phyloP scores from a whole-genome alignment of 2,113 vertebrate species.

The Nettapus auritus region DNA sequence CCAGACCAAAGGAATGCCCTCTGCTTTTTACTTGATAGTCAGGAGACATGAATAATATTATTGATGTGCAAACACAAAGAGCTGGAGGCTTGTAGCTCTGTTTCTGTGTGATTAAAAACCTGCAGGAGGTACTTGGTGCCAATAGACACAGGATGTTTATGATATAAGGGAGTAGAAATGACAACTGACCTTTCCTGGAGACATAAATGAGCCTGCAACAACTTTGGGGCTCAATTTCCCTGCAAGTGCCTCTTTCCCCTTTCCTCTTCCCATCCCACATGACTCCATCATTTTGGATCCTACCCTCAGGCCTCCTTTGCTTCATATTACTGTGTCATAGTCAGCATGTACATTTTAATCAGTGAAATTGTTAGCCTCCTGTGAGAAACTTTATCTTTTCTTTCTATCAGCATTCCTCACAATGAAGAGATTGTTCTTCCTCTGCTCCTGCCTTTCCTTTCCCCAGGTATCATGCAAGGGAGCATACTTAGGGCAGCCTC shows the following conservation, averaged over 20 bases:
- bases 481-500: background rate
- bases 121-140: slow-evolving; percentile 31
- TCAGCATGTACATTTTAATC: background rate
- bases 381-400: background rate
- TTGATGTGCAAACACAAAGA: slow-evolving; percentile 47
- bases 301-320: background rate
- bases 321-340: background rate
- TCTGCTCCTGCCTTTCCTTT: background rate
- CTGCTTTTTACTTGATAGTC: slow-evolving; percentile 45
- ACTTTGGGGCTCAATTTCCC: background rate
- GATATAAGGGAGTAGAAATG: slow-evolving; percentile 11
- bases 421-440: background rate
- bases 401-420: background rate
- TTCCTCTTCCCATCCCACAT: background rate
- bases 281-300: background rate
- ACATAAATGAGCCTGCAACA: background rate
- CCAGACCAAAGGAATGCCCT: slow-evolving; percentile 39
- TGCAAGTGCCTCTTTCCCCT: background rate
- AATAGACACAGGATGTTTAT: slow-evolving; percentile 6
- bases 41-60: slow-evolving; percentile 38
- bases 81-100: slow-evolving; percentile 34
- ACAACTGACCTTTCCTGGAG: slow-evolving; percentile 47
- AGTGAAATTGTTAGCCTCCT: background rate
- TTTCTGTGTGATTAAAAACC: slow-evolving; percentile 51
- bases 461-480: background rate